Evolutionary conservation across 2,888 invertebrate species (phyloP).

Genomic region (Lucinisca nassula): DNA sequence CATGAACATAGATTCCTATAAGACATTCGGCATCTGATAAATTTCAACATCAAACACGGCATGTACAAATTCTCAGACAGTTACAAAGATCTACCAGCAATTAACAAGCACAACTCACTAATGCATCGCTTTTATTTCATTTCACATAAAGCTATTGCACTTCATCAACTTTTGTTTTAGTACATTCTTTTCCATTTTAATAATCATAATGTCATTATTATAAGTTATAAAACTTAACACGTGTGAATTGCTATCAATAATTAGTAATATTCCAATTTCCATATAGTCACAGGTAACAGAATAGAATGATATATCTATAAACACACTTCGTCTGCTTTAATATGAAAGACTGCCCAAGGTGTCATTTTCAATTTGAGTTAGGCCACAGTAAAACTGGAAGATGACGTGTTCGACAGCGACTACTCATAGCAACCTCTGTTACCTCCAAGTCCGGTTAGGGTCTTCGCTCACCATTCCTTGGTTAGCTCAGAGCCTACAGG

Average conservation of each 20-base stretch:
- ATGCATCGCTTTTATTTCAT: neutral
- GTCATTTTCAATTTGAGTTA: neutral
- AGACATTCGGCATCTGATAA: too few species aligned
- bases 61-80: too few species aligned
- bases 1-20: too few species aligned
- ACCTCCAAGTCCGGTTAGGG: too few species aligned
- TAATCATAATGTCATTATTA: neutral
- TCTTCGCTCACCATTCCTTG: too few species aligned
- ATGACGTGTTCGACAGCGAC: too few species aligned
- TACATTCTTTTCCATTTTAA: neutral
- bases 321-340: neutral
- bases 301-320: neutral
- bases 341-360: neutral
- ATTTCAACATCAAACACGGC: too few species aligned
- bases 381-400: too few species aligned
- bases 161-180: neutral
- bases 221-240: neutral
- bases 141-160: neutral
- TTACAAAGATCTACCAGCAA: too few species aligned
- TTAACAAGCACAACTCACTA: too few species aligned
- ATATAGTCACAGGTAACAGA: neutral
- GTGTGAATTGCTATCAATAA: slow-evolving; percentile 1
- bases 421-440: too few species aligned
- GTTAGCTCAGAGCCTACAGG: too few species aligned
- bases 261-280: slow-evolving; percentile 10